A percentile compares a stretch with the other conserved stretches of the same genome.
Evolutionary conservation across 92 coral and sea anemone species (phyloP).

Genomic region (Parazoanthus darwini): DNA sequence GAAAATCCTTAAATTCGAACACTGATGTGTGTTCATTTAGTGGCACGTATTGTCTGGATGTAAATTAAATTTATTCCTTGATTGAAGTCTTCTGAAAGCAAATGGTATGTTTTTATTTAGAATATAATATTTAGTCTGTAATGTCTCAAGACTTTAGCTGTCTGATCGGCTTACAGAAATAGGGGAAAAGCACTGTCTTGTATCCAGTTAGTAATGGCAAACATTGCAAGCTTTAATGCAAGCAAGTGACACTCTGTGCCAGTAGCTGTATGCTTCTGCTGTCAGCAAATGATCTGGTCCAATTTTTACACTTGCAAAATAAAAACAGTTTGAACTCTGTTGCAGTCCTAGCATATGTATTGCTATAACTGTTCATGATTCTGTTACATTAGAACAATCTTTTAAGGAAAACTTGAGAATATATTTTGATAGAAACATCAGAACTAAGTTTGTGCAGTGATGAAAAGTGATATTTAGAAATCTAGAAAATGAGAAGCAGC

Average conservation of each 20-base stretch:
- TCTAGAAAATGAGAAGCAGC: not conserved
- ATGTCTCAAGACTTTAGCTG: too few species aligned
- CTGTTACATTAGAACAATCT: constrained; percentile 9
- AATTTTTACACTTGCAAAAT: constrained; percentile 95
- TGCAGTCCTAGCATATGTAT: constrained; percentile 24
- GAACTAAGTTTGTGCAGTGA: not conserved
- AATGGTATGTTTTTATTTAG: too few species aligned
- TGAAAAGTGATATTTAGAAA: not conserved
- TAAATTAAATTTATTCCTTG: too few species aligned
- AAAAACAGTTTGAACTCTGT: constrained; percentile 61
- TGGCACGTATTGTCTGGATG: too few species aligned
- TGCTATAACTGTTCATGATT: constrained; percentile 23
- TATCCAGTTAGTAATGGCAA: not conserved
- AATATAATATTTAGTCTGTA: too few species aligned
- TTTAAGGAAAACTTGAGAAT: not conserved
- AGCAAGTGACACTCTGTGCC: constrained; percentile 99
- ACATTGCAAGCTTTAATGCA: not conserved
- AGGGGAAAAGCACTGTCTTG: too few species aligned
- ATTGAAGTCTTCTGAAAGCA: too few species aligned
- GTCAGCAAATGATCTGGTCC: constrained; percentile 82
- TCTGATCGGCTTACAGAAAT: too few species aligned
- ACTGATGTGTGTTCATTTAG: too few species aligned
- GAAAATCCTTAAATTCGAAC: too few species aligned
- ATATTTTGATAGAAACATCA: not conserved
- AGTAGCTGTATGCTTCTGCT: constrained; percentile 42